Base-by-base conservation (phyloP, 2,888 invertebrate species). In the Scaptomyza flava region DNA sequence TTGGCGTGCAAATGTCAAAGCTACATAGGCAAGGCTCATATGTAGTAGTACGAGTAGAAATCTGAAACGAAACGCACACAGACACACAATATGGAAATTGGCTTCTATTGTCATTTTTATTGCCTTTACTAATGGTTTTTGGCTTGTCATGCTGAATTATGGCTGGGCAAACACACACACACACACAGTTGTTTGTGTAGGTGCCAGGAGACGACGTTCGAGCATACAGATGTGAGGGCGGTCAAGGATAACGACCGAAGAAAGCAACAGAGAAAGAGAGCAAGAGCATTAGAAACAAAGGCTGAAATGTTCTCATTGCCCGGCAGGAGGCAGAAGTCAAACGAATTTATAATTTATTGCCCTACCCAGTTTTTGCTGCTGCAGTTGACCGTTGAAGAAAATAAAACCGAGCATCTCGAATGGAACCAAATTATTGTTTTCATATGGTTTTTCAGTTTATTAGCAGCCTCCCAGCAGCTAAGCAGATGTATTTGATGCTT, bases 41-140 rank as follows among this genome's bases (percentile, higher is more conserved):
- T n/a, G n/a, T n/a, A n/a, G n/a, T n/a, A 17, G 17, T 17, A 17
- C 17, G n/a, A n/a, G n/a, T 17, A 17, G 52, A 62, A 53, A 54
- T 53, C 47, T 54, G 48, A 64, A 45, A 38, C 64, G 45, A 66
- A 46, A 38, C 60, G 46, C 20, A 36, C 33, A 65, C 78, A 61
- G 67, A 82, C 76, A 79, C 57, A 85, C 72, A 81, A 77, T 81
- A 88, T 83, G 83, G 83, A 83, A 83, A 83, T 83, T 83, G 87
- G 87, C 69, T 84, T 88, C 83, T 81, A 88, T 88, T 84, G 83
- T 84, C 87, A 81, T 81, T 84, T 84, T 84, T 88, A 85, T 85
- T 87, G 87, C 84, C 82, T 63, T 89, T 56, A 76, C 87, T 89
- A 85, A 89, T 89, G 89, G 87, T 73, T 77, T 89, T 77, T 77